Conservation (phyloP, 2,888 invertebrate species). For the Crematogaster levior region DNA sequence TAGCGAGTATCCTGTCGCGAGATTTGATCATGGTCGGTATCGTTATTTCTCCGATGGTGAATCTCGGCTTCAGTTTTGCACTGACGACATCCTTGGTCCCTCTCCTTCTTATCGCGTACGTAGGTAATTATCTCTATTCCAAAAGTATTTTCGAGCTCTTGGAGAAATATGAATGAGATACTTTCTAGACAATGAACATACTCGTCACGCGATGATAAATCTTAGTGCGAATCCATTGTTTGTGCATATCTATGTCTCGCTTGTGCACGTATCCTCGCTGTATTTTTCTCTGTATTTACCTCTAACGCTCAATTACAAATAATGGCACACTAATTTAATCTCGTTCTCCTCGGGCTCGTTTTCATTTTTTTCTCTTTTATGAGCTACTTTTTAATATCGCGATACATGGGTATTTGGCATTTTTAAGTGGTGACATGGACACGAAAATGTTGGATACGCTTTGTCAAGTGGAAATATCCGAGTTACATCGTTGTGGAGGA, state of each 20-base stretch:
- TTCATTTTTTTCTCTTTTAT: too few relatives aligned
- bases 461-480: slow-evolving; percentile 82
- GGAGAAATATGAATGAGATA: background rate
- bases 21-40: slow-evolving; percentile 55
- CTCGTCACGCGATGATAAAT: background rate
- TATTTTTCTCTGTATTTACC: too few relatives aligned
- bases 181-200: background rate
- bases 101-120: slow-evolving; percentile 65
- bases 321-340: too few relatives aligned
- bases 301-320: background rate
- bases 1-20: background rate
- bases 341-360: background rate
- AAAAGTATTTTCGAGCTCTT: background rate
- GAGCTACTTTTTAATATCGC: too few relatives aligned
- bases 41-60: slow-evolving; percentile 63
- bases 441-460: slow-evolving; percentile 79
- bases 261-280: background rate
- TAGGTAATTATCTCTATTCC: slow-evolving; percentile 63
- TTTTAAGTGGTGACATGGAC: slow-evolving; percentile 80
- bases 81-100: slow-evolving; percentile 65
- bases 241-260: too few relatives aligned
- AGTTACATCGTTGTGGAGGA: slow-evolving; percentile 79
- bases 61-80: slow-evolving; percentile 65
- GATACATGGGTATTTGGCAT: background rate
- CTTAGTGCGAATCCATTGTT: too few relatives aligned